Conservation (phyloP, 2,888 invertebrate species). For the Strigamia maritima region DNA sequence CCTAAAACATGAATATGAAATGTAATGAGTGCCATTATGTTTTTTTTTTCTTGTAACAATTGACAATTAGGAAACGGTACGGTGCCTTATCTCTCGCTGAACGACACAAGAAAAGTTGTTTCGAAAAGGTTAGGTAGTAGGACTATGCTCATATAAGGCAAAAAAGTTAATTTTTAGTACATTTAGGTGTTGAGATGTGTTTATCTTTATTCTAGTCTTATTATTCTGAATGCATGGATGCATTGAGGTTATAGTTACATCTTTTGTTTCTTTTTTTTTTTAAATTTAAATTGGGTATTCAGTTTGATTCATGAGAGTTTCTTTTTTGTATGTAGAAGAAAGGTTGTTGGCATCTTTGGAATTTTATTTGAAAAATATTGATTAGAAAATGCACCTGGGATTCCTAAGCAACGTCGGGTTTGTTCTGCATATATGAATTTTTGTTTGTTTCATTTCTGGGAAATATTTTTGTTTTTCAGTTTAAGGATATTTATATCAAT, state of each 20-base stretch:
- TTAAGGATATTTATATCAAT: no score
- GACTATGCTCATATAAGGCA: no score
- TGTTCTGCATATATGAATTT: not conserved
- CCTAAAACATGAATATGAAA: constrained; percentile 5
- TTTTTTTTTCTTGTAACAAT: not conserved
- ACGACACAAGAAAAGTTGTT: no score
- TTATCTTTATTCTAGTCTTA: not conserved
- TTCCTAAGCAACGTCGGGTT: not conserved
- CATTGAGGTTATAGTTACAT: not conserved
- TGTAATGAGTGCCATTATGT: constrained; percentile 11
- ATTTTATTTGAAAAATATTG: constrained; percentile 15
- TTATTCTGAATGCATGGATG: constrained; percentile 7
- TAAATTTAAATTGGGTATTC: not conserved
- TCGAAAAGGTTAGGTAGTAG: no score
- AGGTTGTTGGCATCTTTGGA: constrained; percentile 23
- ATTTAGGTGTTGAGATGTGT: not conserved
- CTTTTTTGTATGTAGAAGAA: not conserved
- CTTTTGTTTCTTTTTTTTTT: not conserved
- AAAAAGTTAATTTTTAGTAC: no score
- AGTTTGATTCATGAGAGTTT: not conserved
- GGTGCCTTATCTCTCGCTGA: no score
- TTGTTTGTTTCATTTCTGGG: not conserved
- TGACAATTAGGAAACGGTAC: not conserved
- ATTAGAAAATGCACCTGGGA: not conserved
- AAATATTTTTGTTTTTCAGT: not conserved